Evolutionary conservation across 2,113 vertebrate genomes (phyloP).

Genomic region (Bagarius yarrelli): DNA sequence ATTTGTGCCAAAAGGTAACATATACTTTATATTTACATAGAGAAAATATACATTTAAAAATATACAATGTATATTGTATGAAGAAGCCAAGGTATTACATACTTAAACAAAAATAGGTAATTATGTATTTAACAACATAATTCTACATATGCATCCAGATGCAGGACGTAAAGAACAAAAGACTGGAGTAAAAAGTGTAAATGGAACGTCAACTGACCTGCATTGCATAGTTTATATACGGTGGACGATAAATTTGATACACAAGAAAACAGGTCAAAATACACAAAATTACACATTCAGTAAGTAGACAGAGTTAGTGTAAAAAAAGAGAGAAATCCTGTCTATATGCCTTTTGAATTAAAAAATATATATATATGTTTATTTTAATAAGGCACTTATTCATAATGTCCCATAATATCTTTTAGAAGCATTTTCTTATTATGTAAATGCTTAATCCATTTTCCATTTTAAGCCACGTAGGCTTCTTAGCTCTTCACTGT

Average conservation of each 20-base stretch:
- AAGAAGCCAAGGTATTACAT: too few relatives aligned
- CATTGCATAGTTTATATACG: slow-evolving; percentile 58
- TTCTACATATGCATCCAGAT: slow-evolving; percentile 8
- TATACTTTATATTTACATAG: not conserved
- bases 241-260: slow-evolving; percentile 53
- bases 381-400: not conserved
- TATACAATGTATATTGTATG: too few relatives aligned
- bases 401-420: not conserved
- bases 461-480: slow-evolving; percentile 26
- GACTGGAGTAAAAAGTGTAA: not conserved
- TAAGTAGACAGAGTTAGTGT: not conserved
- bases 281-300: not conserved
- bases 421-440: not conserved
- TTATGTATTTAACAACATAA: not conserved
- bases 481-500: not conserved
- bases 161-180: not conserved
- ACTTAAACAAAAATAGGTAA: slow-evolving; percentile 7
- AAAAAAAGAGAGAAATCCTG: not conserved
- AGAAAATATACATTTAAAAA: not conserved
- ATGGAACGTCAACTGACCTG: not conserved
- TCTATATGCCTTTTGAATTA: slow-evolving; percentile 7
- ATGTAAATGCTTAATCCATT: not conserved
- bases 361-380: not conserved
- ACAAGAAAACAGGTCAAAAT: not conserved
- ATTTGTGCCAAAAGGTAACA: not conserved